A percentile compares a stretch with the other conserved stretches of the same genome.
Conservation (phyloP, 1,140 invertebrate genomes). For the Aphelenchoides avenae region DNA sequence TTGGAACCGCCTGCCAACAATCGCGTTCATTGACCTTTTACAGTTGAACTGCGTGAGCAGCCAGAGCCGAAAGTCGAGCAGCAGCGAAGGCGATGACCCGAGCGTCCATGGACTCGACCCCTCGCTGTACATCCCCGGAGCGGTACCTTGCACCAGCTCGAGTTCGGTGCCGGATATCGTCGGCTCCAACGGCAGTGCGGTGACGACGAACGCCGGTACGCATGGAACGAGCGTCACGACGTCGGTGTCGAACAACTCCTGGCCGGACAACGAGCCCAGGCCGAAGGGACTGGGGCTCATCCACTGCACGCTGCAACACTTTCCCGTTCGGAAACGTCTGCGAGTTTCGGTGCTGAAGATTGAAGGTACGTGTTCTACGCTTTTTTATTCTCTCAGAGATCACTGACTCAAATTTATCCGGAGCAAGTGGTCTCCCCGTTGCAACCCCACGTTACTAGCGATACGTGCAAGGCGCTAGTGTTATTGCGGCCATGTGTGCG, state of each 20-base stretch:
- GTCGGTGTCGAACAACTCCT: conserved; percentile 28
- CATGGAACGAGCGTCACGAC: conserved; percentile 19
- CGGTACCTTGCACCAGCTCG: conserved; percentile 3
- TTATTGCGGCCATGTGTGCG: too few species aligned
- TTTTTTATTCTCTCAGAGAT: too few species aligned
- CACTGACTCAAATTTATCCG: too few species aligned
- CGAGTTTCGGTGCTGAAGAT: conserved; percentile 54
- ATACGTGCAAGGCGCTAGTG: too few species aligned
- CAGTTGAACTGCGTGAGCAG: conserved; percentile 18
- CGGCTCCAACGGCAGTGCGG: conserved; percentile 11
- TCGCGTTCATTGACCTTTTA: too few species aligned
- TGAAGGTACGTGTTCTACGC: conserved; percentile 56
- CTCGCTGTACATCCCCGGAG: conserved; percentile 33
- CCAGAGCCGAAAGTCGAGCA: too few species aligned
- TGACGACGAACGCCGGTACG: background rate
- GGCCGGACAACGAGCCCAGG: conserved; percentile 36
- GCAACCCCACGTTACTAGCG: too few species aligned
- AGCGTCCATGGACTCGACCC: conserved; percentile 48
- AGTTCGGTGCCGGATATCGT: conserved; percentile 22
- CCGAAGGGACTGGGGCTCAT: conserved; percentile 54
- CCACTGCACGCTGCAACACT: conserved; percentile 56
- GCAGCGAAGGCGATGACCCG: conserved; percentile 41
- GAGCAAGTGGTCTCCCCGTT: too few species aligned
- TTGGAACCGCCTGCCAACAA: too few species aligned
- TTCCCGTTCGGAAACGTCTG: conserved; percentile 57